Evolutionary conservation across 2,797 vertebrate species (phyloP).

Genomic region (Anisognathus igniventris): DNA sequence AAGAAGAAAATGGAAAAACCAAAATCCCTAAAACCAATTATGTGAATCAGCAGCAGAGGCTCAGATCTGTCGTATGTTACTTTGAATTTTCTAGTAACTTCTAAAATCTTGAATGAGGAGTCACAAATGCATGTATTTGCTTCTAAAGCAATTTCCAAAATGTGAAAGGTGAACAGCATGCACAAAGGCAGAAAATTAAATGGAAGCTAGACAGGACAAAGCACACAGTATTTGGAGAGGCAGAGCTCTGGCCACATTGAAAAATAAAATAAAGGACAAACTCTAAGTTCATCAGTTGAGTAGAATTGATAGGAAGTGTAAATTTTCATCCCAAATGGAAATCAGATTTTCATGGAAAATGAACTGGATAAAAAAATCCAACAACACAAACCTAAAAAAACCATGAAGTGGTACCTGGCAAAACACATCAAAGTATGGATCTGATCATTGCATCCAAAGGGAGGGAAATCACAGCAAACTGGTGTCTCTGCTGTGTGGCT

Average conservation of each 20-base stretch:
- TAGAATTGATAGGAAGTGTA: neutral
- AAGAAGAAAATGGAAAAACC: slow-evolving; percentile 29
- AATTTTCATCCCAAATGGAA: neutral
- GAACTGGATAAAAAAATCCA: neutral
- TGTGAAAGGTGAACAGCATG: neutral
- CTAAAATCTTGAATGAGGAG: neutral
- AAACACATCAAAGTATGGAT: neutral
- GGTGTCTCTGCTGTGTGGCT: neutral
- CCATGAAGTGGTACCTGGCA: fast-evolving
- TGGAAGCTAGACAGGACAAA: neutral
- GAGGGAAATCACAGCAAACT: neutral
- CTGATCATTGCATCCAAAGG: neutral
- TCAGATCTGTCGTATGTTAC: neutral
- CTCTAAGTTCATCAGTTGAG: neutral
- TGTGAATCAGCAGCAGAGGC: neutral
- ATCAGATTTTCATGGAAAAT: neutral
- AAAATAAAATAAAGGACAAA: neutral
- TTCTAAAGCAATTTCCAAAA: slow-evolving; percentile 9
- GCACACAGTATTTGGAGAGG: neutral
- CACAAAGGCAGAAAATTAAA: neutral
- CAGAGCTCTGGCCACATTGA: neutral
- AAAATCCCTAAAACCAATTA: neutral
- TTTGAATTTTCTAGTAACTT: neutral
- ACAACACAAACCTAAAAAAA: neutral
- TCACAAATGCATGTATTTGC: neutral